Evolutionary conservation across 2,888 invertebrate genomes (phyloP).

Genomic region (Trachelus troglodyta): DNA sequence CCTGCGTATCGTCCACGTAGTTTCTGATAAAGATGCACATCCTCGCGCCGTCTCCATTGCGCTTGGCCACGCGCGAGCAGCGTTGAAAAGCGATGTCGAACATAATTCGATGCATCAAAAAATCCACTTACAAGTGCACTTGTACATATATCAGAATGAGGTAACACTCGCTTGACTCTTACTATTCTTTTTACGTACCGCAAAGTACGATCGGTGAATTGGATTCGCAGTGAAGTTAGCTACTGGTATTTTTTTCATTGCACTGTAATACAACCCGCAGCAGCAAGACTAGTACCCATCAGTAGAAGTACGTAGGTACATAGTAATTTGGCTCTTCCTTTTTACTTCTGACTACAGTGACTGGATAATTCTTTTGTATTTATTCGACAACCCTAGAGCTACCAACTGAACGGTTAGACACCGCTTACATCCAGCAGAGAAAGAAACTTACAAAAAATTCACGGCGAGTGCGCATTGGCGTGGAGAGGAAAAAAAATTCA

Average conservation of each 20-base stretch:
- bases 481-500: background rate
- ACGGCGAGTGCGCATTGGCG: background rate
- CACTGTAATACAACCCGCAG: background rate
- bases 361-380: background rate
- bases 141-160: background rate
- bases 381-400: background rate
- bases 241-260: background rate
- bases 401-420: background rate
- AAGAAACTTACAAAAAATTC: background rate
- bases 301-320: background rate
- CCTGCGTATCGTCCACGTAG: background rate
- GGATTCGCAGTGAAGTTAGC: background rate
- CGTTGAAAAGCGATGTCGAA: background rate
- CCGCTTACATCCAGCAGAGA: background rate
- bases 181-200: background rate
- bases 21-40: background rate
- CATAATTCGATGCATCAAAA: background rate
- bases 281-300: background rate
- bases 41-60: background rate
- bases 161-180: background rate
- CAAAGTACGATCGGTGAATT: background rate
- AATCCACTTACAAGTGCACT: background rate
- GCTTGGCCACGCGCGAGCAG: background rate
- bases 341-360: background rate
- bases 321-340: background rate